Evolutionary conservation across 2,113 vertebrate species (phyloP).

Genomic region (Ardeotis arabs): DNA sequence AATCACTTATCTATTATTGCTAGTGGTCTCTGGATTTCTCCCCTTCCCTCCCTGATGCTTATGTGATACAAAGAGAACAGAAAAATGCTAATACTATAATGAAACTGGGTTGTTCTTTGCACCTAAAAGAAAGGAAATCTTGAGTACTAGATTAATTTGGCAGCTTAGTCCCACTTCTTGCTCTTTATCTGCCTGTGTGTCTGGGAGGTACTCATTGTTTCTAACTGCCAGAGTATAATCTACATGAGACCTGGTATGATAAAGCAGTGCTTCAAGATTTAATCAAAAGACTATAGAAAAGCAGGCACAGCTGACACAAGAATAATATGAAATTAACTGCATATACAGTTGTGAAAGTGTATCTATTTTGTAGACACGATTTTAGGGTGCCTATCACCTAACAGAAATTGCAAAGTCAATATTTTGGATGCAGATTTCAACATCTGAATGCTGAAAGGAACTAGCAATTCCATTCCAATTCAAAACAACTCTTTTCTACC

Average conservation of each 20-base stretch:
- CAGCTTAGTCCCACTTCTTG: neutral
- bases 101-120: neutral
- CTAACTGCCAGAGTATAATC: neutral
- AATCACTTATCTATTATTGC: neutral
- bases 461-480: neutral
- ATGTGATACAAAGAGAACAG: neutral
- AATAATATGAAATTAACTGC: neutral
- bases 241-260: neutral
- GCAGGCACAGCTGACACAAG: neutral
- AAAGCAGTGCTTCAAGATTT: neutral
- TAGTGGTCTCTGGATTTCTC: neutral
- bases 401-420: neutral
- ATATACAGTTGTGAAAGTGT: neutral
- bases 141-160: neutral
- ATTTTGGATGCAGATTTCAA: neutral
- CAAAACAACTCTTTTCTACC: neutral
- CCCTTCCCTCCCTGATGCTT: neutral
- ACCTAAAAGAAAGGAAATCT: neutral
- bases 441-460: neutral
- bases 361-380: neutral
- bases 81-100: neutral
- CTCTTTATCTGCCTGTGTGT: neutral
- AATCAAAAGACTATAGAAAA: neutral
- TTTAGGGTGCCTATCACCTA: neutral
- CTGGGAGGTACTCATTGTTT: neutral